Evolutionary conservation across 2,113 vertebrate species (phyloP), one percentile per base, ranked within the genome.

Genomic region (Vulpes vulpes): DNA sequence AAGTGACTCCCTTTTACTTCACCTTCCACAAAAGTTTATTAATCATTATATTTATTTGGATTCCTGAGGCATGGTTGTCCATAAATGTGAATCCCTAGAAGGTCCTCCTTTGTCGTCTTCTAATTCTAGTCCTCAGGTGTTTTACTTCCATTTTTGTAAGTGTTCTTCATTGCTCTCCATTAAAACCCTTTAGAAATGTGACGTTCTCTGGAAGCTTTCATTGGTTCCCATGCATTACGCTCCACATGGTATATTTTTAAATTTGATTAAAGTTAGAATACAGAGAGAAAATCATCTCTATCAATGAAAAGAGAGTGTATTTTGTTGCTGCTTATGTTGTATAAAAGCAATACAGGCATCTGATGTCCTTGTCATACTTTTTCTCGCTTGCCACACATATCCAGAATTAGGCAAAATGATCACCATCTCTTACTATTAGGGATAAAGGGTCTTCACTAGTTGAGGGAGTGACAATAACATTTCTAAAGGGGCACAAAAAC

Each of bases 171-270:
- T 0, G 0, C 4, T 53, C 9, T 53, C 32, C 38, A 88, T 49
- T 85, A 73, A 93, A 95, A 67, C 17, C 43, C 86, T 91, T 79
- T n/a, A 88, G 81, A 96, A 87, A 62, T 51, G 3, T 49, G 27
- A 85, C 27, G 67, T 76, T 89, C 20, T 38, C 12, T 67, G 51
- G 11, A 27, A 59, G 32, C 11, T 80, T 76, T 85, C 80, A 76
- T 32, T 51, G 19, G 25, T 32, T 89, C 65, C 69, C 1, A 20
- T 43, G 57, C 25, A 25, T 67, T 9, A 20, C 2, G 51, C 67
- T 91, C 17, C 12, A 51, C 8, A 20, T 2, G 2, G 7, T 25
- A 0, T 73, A 49, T 51, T 80, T 95, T 93, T 51, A 27, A 91
- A 62, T 59, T 53, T 89, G 30, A 85, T 76, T 65, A 67, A 74